phyloP scores from a whole-genome alignment of 1,140 invertebrate species.

The Pristionchus pacificus region DNA sequence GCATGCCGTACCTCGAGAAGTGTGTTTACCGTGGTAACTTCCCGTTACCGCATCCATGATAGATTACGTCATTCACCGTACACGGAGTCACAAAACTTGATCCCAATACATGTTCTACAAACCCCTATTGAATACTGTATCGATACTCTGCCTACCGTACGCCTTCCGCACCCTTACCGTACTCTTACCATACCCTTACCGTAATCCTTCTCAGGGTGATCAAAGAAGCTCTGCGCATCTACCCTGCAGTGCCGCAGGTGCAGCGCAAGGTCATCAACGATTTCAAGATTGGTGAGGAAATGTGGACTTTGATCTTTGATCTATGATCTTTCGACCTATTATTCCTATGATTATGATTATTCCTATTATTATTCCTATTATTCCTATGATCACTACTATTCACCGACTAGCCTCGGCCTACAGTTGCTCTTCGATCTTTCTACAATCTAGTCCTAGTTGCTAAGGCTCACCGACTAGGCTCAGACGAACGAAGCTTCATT shows the following conservation, averaged over 20 bases:
- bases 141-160: too few relatives aligned
- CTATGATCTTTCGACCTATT: neutral
- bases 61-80: neutral
- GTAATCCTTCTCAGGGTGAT: slow-evolving; percentile 61
- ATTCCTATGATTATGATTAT: neutral
- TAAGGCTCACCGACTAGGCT: too few relatives aligned
- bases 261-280: slow-evolving; percentile 71
- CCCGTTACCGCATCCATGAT: neutral
- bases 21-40: slow-evolving; percentile 56
- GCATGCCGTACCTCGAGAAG: slow-evolving; percentile 78
- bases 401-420: too few relatives aligned
- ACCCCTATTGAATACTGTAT: neutral
- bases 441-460: too few relatives aligned
- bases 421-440: too few relatives aligned
- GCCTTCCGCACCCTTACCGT: too few relatives aligned
- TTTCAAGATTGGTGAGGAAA: slow-evolving; percentile 59
- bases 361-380: too few relatives aligned
- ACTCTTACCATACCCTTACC: too few relatives aligned
- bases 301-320: neutral
- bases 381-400: too few relatives aligned
- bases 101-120: neutral
- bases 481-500: too few relatives aligned
- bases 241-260: slow-evolving; percentile 66
- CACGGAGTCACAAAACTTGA: neutral
- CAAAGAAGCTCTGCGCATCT: slow-evolving; percentile 74